Evolutionary conservation across 2,797 vertebrate genomes (phyloP), one percentile per base, ranked within the genome.

Genomic region (Florisuga fusca): DNA sequence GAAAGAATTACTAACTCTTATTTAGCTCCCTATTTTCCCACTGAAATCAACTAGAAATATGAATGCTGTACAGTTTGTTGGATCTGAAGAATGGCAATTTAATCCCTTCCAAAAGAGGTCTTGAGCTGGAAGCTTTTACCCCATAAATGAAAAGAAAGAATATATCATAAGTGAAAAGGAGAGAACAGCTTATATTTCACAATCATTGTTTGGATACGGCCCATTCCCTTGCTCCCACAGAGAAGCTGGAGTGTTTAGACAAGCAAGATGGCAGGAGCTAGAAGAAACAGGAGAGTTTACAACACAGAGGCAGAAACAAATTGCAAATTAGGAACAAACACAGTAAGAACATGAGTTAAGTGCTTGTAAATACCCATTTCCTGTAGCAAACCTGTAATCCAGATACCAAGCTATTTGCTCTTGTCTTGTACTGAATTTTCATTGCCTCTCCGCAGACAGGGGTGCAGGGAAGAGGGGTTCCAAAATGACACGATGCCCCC

Each of bases 391-490:
- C 12, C 63, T 85, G 41, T 41, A 74, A 87, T 71, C 21, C 61
- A 77, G 64, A 67, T 46, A 67, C 50, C 76, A 84, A 82, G 67
- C 50, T 87, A 51, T 33, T 91, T 58, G 7, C 54, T 89, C 77
- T 13, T 92, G 64, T 71, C 31, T 83, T 92, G 73, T 85, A 43
- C 23, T 77, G 68, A 77, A 64, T 91, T 92, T 92, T 94, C 68
- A 58, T 62, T 82, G 43, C 55, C 22, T 62, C 61, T 91, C 68
- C 64, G 58, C 50, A 23, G 72, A 54, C 36, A 76, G 54, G 68
- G 89, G 83, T 31, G 36, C 33, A 83, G 76, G 17, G 12, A 83
- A 55, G 33, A 89, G 41, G 82, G 63, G 10, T 83, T 64, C 33
- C 41, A 62, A 91, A 89, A 64, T 8, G 1, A 81, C 43, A 45